Evolutionary conservation across 2,797 vertebrate species (phyloP), one percentile per base, ranked within the genome.

Genomic region (Bovichtus diacanthus): DNA sequence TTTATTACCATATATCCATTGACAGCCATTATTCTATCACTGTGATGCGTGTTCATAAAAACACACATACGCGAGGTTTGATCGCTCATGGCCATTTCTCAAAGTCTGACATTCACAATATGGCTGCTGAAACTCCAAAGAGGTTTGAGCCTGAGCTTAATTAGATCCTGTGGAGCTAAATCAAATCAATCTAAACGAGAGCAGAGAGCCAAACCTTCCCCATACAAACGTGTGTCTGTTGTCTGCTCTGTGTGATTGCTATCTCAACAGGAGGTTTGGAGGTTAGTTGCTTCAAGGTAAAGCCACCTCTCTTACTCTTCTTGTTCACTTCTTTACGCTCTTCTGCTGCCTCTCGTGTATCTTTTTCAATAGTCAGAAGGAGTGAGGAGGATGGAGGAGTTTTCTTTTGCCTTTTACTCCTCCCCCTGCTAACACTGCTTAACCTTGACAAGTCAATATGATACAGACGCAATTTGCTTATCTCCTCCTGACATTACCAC

Each of bases 361-460:
- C 78, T 84, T 75, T 84, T 76, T 89, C 68, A 60, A 71, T 23
- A 70, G 82, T 90, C 86, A 73, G 73, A 80, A 61, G 74, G 70
- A 81, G 65, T 77, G 61, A 80, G 63, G 70, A 74, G 78, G 70
- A 82, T 85, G 81, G 54, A 78, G 81, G 81, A 76, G 80, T 77
- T 83, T 88, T 87, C 2, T 34, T 34, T 34, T 34, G 41, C 70
- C 78, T 88, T 66, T 83, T 51, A 51, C 83, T 81, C 87, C 87
- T 86, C 85, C 87, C 80, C 78, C 81, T 74, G 80, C 83, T 90
- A 82, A 85, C 83, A 84, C 90, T 92, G 92, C 90, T 94, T 95
- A 95, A 96, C 95, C 95, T 95, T 95, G 94, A 95, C 94, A 91
- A 93, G 93, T 95, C 95, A 95, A 92, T 95, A 92, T 94, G 91